Percentiles rank a stretch among this genome's conserved stretches.
These are phyloP conservation scores for Beris chalybata DNA, from an alignment of 2,888 invertebrate genomes.

Conservation along the genomic window DNA sequence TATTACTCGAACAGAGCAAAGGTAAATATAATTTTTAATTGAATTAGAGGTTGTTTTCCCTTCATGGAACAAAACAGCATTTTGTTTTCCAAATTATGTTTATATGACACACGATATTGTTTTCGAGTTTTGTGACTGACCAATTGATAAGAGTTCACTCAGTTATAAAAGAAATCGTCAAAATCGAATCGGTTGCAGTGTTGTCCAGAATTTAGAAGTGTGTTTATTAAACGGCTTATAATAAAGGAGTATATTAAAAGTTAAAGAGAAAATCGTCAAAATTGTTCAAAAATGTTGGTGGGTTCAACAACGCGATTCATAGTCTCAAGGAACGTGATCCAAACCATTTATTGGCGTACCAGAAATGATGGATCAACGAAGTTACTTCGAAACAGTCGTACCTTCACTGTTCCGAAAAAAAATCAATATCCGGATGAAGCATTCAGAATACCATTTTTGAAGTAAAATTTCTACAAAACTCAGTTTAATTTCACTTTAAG, in stretches of 20 bases:
- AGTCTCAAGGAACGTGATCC: conserved; percentile 72
- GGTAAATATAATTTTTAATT: too few species aligned
- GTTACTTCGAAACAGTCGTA: conserved; percentile 62
- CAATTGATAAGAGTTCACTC: conserved; percentile 19
- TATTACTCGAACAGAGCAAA: too few species aligned
- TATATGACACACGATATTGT: too few species aligned
- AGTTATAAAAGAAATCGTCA: conserved; percentile 5
- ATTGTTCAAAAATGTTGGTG: conserved; percentile 57
- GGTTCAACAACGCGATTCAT: conserved; percentile 73
- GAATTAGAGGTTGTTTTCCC: too few species aligned
- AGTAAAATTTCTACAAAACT: too few species aligned
- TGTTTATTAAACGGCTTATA: too few species aligned
- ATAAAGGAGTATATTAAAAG: too few species aligned
- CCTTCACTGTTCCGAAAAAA: conserved; percentile 62
- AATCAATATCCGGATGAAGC: conserved; percentile 47
- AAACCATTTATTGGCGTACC: conserved; percentile 76
- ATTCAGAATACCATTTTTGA: too few species aligned
- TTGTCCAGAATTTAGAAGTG: not conserved
- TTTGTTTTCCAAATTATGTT: too few species aligned
- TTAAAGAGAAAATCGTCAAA: too few species aligned
- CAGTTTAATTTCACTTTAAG: too few species aligned
- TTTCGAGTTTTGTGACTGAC: conserved; percentile 8
- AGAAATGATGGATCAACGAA: conserved; percentile 57
- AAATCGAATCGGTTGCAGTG: conserved; percentile 7
- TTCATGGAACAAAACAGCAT: too few species aligned